A percentile compares a stretch with the other conserved stretches of the same genome.
Conservation (phyloP, 2,888 invertebrate species). For the Willowsia nigromaculata region DNA sequence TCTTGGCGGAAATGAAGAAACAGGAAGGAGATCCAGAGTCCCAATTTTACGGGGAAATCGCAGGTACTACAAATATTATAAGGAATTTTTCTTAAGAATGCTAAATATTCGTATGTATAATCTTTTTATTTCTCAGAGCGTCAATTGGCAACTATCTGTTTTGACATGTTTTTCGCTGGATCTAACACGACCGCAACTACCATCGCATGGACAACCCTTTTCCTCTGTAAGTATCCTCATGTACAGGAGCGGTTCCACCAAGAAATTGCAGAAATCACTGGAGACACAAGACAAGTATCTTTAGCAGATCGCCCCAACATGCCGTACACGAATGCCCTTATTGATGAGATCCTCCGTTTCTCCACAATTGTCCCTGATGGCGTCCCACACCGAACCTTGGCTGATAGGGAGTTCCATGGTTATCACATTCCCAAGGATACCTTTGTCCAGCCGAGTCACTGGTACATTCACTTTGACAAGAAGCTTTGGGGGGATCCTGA, state of each 20-base stretch:
- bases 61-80: background rate
- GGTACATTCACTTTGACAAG: slow-evolving; percentile 25
- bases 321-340: slow-evolving; percentile 84
- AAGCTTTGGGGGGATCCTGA: slow-evolving; percentile 57
- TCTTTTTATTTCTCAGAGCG: slow-evolving; percentile 27
- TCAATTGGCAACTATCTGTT: background rate
- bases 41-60: slow-evolving; percentile 25
- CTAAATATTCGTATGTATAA: background rate
- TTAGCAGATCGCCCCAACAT: slow-evolving; percentile 79
- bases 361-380: slow-evolving; percentile 85
- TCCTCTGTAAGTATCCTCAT: slow-evolving; percentile 51
- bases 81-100: background rate
- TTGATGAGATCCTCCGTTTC: slow-evolving; percentile 84
- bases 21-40: background rate
- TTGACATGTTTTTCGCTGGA: slow-evolving; percentile 53
- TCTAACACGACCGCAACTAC: slow-evolving; percentile 46
- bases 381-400: slow-evolving; percentile 83
- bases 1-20: slow-evolving; percentile 55
- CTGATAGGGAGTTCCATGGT: slow-evolving; percentile 80
- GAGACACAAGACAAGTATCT: slow-evolving; percentile 21
- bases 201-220: slow-evolving; percentile 45
- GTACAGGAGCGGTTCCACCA: slow-evolving; percentile 53
- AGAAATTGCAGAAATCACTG: slow-evolving; percentile 48
- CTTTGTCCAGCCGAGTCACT: slow-evolving; percentile 39
- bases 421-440: slow-evolving; percentile 56